Evolutionary conservation across 2,888 invertebrate genomes (phyloP).

Genomic region (Trichopria drosophilae): DNA sequence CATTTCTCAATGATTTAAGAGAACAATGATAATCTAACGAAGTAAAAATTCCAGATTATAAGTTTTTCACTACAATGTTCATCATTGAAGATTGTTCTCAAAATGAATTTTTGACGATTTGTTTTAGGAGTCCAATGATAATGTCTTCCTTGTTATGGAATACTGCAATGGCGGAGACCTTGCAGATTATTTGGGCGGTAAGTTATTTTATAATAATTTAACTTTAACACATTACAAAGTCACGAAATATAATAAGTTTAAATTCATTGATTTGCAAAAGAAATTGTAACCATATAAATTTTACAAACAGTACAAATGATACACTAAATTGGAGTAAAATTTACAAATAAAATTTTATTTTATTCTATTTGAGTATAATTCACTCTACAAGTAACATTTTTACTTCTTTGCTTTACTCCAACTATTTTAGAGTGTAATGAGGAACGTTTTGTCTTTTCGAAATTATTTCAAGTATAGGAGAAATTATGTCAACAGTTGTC

Average conservation of each 20-base stretch:
- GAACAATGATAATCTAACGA: too few relatives aligned
- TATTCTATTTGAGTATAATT: not conserved
- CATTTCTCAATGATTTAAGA: too few relatives aligned
- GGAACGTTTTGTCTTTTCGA: too few relatives aligned
- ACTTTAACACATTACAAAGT: not conserved
- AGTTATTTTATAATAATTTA: constrained; percentile 37
- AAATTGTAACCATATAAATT: too few relatives aligned
- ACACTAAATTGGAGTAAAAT: not conserved
- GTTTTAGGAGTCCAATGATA: constrained; percentile 81
- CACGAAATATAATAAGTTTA: too few relatives aligned
- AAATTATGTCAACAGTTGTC: too few relatives aligned
- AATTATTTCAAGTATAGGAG: too few relatives aligned
- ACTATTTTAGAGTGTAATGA: not conserved
- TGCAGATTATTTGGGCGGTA: constrained; percentile 91
- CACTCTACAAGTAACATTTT: not conserved
- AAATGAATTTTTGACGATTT: too few relatives aligned
- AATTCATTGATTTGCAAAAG: too few relatives aligned
- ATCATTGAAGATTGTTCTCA: too few relatives aligned
- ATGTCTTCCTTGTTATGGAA: constrained; percentile 99
- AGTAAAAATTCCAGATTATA: too few relatives aligned
- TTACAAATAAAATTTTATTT: not conserved
- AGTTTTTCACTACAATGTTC: too few relatives aligned
- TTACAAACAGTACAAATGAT: not conserved
- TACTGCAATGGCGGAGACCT: constrained; percentile 99
- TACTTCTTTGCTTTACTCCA: not conserved